A percentile compares a stretch with the other conserved stretches of the same genome.
These are phyloP conservation scores for Chionomys nivalis DNA, from an alignment of 2,113 vertebrate genomes.

Conservation along the genomic window DNA sequence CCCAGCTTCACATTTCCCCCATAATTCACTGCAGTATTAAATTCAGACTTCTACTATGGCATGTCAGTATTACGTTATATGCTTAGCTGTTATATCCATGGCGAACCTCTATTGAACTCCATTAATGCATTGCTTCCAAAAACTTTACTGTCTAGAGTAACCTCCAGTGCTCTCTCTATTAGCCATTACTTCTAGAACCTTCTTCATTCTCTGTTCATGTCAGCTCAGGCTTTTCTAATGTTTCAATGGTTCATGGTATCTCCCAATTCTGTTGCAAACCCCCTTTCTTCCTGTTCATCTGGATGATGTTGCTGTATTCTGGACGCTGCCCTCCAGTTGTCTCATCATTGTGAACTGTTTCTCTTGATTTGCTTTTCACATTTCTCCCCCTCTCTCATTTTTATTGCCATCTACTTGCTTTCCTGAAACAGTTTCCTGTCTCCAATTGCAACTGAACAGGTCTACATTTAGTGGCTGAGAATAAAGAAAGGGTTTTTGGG, in stretches of 20 bases:
- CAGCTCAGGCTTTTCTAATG: not conserved
- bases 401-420: not conserved
- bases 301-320: not conserved
- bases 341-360: not conserved
- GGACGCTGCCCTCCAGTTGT: not conserved
- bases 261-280: not conserved
- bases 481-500: not conserved
- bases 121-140: not conserved
- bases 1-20: not conserved
- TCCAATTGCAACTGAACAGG: not conserved
- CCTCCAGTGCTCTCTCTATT: not conserved
- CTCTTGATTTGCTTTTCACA: not conserved
- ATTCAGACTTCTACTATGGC: not conserved
- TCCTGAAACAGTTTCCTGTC: not conserved
- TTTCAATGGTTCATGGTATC: not conserved
- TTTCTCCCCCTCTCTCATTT: not conserved
- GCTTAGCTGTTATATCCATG: not conserved
- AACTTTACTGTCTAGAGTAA: not conserved
- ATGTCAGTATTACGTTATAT: not conserved
- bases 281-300: not conserved
- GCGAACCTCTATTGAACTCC: not conserved
- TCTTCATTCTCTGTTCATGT: not conserved
- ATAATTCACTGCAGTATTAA: not conserved
- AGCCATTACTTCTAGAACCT: not conserved
- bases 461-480: not conserved